These are phyloP conservation scores for Toxotes chatareus DNA, from an alignment of 2,113 vertebrate species.

Conservation along the genomic window DNA sequence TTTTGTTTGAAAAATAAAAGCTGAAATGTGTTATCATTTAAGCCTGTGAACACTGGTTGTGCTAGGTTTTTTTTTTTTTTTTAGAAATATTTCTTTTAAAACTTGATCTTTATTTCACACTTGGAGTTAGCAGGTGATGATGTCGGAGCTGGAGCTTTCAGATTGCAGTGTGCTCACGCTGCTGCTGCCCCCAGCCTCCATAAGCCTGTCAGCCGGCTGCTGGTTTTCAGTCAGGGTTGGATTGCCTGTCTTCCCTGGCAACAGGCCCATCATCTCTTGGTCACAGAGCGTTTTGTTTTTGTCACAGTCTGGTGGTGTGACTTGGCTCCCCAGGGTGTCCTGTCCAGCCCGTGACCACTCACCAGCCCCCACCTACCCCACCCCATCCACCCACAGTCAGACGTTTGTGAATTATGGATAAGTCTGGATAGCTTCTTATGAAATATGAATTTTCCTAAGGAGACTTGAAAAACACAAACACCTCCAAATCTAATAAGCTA, in stretches of 20 bases:
- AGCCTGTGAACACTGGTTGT: background rate
- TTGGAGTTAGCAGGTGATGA: background rate
- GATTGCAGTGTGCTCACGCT: background rate
- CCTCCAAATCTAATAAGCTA: background rate
- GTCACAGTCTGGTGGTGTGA: constrained; percentile 75
- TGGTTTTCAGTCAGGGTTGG: constrained; percentile 47
- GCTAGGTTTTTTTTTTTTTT: background rate
- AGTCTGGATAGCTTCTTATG: constrained; percentile 74
- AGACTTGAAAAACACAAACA: constrained; percentile 29
- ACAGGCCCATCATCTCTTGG: constrained; percentile 73
- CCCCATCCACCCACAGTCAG: constrained; percentile 54
- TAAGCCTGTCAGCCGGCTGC: constrained; percentile 26
- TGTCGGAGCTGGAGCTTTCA: background rate
- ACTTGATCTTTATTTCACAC: background rate
- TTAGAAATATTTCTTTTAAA: background rate
- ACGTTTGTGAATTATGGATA: constrained; percentile 80
- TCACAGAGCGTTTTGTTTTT: constrained; percentile 73
- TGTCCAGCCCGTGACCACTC: constrained; percentile 59
- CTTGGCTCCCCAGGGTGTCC: constrained; percentile 60
- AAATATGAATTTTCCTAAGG: constrained; percentile 77
- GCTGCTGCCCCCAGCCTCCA: background rate
- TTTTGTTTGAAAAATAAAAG: constrained; percentile 62
- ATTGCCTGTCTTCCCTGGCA: constrained; percentile 72
- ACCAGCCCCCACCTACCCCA: constrained; percentile 38
- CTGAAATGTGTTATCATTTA: constrained; percentile 46